Evolutionary conservation across 1,140 invertebrate species (phyloP).

Genomic region (Oncopeltus fasciatus): DNA sequence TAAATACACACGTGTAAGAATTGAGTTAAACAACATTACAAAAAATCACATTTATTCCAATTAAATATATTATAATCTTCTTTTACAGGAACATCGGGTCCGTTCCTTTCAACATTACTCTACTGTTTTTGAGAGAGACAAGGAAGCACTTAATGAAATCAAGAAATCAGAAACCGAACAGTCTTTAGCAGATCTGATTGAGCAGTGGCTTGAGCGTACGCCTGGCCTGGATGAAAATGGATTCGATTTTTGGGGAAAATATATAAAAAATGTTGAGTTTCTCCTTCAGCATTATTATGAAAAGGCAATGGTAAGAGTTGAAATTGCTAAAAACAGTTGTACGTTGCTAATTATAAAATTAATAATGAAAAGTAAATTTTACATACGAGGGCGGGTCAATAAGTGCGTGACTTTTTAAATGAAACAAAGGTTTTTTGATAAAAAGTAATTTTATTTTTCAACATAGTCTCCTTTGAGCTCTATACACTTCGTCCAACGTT

Average conservation of each 20-base stretch:
- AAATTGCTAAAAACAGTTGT: not conserved
- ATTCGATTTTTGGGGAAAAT: constrained; percentile 91
- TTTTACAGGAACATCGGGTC: constrained; percentile 22
- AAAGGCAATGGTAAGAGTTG: not conserved
- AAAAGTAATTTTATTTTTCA: no score
- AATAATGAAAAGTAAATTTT: no score
- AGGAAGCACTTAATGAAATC: constrained; percentile 53
- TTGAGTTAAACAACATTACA: no score
- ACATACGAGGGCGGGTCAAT: no score
- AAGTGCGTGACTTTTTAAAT: no score
- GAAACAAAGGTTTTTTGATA: no score
- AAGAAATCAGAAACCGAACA: constrained; percentile 66
- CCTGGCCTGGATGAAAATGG: constrained; percentile 71
- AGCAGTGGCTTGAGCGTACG: constrained; percentile 86
- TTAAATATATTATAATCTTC: not conserved
- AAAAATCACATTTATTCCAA: no score
- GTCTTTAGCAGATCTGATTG: constrained; percentile 67
- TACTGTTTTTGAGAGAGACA: constrained; percentile 67
- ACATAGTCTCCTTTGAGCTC: no score
- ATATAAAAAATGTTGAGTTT: constrained; percentile 55
- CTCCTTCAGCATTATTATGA: constrained; percentile 53
- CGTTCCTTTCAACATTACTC: constrained; percentile 69
- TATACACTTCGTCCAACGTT: no score
- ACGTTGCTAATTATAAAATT: not conserved
- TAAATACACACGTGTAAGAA: no score